phyloP scores from a whole-genome alignment of 2,797 vertebrate genomes.

The Novumbra hubbsi region DNA sequence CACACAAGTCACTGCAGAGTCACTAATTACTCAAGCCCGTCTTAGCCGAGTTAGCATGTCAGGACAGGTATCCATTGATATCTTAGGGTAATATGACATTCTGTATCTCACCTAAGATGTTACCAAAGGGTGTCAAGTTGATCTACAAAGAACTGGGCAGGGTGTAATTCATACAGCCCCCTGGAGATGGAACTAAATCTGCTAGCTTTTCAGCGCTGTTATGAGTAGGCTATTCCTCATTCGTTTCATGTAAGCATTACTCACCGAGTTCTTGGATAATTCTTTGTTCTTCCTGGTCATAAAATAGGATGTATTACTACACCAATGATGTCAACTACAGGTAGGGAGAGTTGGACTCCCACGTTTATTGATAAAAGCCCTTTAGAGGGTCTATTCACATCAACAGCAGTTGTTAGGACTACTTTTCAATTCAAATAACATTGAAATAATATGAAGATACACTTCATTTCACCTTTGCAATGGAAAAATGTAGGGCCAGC shows the following conservation, averaged over 20 bases:
- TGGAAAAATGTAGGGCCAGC: no score
- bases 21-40: neutral
- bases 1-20: neutral
- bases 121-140: neutral
- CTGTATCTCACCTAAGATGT: neutral
- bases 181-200: neutral
- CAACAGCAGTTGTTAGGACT: no score
- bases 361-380: constrained; percentile 14
- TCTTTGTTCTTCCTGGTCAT: neutral
- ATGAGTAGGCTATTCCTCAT: constrained; percentile 1
- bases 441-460: no score
- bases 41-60: neutral
- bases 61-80: neutral
- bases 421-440: no score
- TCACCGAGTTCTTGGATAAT: neutral
- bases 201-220: neutral
- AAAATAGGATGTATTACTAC: neutral
- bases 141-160: neutral
- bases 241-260: neutral
- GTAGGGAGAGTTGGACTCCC: neutral
- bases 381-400: neutral
- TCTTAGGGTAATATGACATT: neutral
- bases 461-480: no score
- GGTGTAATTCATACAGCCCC: neutral
- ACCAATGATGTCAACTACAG: neutral